Percentiles rank a stretch among this genome's conserved stretches.
phyloP scores from a whole-genome alignment of 2,888 invertebrate genomes.

The Eupeodes luniger region DNA sequence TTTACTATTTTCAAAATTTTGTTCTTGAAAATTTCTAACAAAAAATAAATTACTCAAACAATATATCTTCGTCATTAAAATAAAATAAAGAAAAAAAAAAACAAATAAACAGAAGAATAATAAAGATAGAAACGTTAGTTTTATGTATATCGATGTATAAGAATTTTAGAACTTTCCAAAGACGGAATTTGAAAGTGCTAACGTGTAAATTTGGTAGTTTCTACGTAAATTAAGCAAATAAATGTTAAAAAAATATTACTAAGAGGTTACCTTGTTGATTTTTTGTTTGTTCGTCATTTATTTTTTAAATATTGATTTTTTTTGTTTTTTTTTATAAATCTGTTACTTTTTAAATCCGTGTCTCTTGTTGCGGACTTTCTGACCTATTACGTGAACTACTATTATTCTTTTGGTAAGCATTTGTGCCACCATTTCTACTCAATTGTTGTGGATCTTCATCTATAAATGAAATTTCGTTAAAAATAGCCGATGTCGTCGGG shows the following conservation, averaged over 20 bases:
- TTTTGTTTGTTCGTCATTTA: not conserved
- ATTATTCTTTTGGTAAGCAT: constrained; percentile 80
- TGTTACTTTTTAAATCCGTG: constrained; percentile 81
- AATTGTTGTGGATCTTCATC: constrained; percentile 86
- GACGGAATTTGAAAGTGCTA: constrained; percentile 12
- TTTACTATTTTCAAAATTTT: not conserved
- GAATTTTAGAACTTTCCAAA: constrained; percentile 2
- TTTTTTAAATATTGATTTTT: not conserved
- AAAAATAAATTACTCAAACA: not conserved
- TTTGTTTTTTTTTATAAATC: not conserved
- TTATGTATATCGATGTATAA: constrained; percentile 19
- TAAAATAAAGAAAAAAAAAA: not conserved
- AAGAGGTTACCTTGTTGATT: constrained; percentile 23
- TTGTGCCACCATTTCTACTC: constrained; percentile 77
- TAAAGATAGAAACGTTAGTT: not conserved
- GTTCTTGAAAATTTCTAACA: not conserved
- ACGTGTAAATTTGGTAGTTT: constrained; percentile 2
- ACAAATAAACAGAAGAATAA: not conserved
- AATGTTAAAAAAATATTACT: constrained; percentile 15
- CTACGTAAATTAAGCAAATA: not conserved
- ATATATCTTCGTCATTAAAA: not conserved
- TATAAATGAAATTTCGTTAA: constrained; percentile 89
- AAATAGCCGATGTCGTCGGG: constrained; percentile 79
- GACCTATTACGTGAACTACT: constrained; percentile 85
- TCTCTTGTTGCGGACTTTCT: constrained; percentile 85